Percentiles rank a stretch among this genome's conserved stretches.
Conservation (phyloP, 2,113 vertebrate species). For the Sarotherodon lohbergeri region DNA sequence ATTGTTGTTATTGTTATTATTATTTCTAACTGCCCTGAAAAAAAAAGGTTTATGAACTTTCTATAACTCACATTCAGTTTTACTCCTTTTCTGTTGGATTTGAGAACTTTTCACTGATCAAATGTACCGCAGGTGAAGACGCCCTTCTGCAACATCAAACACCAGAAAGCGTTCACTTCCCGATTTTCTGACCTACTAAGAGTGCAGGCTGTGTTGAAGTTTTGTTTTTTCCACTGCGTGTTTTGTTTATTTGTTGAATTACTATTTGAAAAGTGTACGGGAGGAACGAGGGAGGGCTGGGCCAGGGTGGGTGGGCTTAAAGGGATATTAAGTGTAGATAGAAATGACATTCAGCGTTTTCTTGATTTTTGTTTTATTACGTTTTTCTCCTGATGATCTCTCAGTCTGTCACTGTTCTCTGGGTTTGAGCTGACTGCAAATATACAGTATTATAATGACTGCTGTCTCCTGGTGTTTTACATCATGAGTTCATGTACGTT, state of each 20-base stretch:
- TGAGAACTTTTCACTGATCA: not conserved
- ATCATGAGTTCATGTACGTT: not conserved
- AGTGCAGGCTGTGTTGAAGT: constrained; percentile 60
- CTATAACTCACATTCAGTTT: not conserved
- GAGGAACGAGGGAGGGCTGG: not conserved
- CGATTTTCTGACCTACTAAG: constrained; percentile 18
- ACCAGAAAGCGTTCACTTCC: not conserved
- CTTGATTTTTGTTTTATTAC: not conserved
- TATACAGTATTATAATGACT: constrained; percentile 67
- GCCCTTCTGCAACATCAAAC: not conserved
- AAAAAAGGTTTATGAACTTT: not conserved
- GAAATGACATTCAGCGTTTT: constrained; percentile 26
- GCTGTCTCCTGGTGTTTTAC: constrained; percentile 4
- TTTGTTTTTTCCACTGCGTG: constrained; percentile 57
- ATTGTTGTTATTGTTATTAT: not conserved
- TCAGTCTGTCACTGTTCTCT: constrained; percentile 67
- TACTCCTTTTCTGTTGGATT: not conserved
- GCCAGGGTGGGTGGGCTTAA: constrained; percentile 5
- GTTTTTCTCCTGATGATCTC: constrained; percentile 42
- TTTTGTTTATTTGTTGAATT: constrained; percentile 57
- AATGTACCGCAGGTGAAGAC: not conserved
- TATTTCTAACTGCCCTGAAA: not conserved
- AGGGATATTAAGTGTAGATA: constrained; percentile 64
- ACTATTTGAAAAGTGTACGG: constrained; percentile 41
- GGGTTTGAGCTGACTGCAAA: constrained; percentile 69